A percentile compares a stretch with the other conserved stretches of the same genome.
Conservation (phyloP, 2,113 vertebrate genomes). For the Halichoeres trimaculatus region DNA sequence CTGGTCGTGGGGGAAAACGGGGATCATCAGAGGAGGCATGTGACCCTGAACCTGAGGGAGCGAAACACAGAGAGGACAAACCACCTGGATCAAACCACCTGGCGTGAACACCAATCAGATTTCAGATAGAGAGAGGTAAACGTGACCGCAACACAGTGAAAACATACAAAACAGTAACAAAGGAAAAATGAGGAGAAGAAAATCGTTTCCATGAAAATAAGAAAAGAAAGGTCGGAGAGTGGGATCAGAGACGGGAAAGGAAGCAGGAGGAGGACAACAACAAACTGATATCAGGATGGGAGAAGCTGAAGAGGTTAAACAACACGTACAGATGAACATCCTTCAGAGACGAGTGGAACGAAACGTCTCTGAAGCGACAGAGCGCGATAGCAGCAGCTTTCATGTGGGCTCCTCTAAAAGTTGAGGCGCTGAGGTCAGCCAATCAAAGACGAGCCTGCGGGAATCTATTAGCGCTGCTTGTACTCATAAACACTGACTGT, state of each 20-base stretch:
- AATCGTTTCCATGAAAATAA: too few relatives aligned
- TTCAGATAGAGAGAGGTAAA: too few relatives aligned
- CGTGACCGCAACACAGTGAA: too few relatives aligned
- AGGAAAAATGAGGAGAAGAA: too few relatives aligned
- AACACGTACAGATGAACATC: constrained; percentile 31
- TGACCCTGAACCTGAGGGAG: constrained; percentile 94
- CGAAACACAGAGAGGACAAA: neutral
- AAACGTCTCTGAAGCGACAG: constrained; percentile 44
- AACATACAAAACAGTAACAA: too few relatives aligned
- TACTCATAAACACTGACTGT: neutral
- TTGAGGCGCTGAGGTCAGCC: constrained; percentile 44
- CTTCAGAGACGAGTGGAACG: constrained; percentile 34
- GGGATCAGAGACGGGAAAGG: too few relatives aligned
- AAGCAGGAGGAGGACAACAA: too few relatives aligned
- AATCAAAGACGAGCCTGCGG: constrained; percentile 72
- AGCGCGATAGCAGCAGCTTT: constrained; percentile 46
- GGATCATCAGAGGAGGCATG: constrained; percentile 99
- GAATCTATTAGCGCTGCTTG: constrained; percentile 46
- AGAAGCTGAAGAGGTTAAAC: neutral
- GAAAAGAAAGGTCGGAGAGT: too few relatives aligned
- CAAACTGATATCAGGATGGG: neutral
- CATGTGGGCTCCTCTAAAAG: constrained; percentile 61
- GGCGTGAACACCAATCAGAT: too few relatives aligned
- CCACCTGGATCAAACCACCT: too few relatives aligned
- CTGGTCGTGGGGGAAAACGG: constrained; percentile 98